Evolutionary conservation across 1,140 invertebrate genomes (phyloP).

Genomic region (Tetramorium parvispinum): DNA sequence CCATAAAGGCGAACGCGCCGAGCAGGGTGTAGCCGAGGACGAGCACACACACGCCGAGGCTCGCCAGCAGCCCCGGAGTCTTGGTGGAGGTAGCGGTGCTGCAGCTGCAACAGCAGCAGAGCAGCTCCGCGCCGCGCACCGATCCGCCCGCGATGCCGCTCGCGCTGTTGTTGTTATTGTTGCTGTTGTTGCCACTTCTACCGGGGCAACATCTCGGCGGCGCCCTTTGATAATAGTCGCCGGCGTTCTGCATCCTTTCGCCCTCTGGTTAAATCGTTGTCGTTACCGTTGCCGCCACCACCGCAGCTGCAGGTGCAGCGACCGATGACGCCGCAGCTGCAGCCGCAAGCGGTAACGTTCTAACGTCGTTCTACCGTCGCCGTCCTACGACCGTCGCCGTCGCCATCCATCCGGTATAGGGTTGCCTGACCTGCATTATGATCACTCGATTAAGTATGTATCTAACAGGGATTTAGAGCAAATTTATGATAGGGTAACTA

Average conservation of each 20-base stretch:
- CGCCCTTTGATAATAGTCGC: constrained; percentile 81
- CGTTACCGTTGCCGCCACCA: constrained; percentile 64
- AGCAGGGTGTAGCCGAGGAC: constrained; percentile 96
- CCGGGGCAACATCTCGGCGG: constrained; percentile 81
- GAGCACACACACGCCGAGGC: constrained; percentile 92
- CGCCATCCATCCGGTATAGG: constrained; percentile 72
- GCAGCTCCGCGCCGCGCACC: constrained; percentile 78
- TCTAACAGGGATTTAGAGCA: too few relatives aligned
- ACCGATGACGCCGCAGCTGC: constrained; percentile 78
- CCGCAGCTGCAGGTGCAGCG: constrained; percentile 80
- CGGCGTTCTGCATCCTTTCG: constrained; percentile 80
- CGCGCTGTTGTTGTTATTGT: constrained; percentile 56
- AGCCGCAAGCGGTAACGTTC: constrained; percentile 76
- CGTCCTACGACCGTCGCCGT: constrained; percentile 46
- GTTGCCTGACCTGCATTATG: constrained; percentile 62
- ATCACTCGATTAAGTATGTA: background rate
- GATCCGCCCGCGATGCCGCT: constrained; percentile 71
- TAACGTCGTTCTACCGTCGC: constrained; percentile 75
- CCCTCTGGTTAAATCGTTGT: constrained; percentile 38
- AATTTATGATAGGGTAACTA: too few relatives aligned
- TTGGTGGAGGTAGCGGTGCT: constrained; percentile 80
- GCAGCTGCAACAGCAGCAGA: constrained; percentile 82
- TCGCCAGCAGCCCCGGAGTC: constrained; percentile 84
- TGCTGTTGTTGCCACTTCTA: constrained; percentile 67
- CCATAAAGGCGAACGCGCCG: constrained; percentile 96